phyloP scores from a whole-genome alignment of 2,113 vertebrate species.

The Suricata suricatta region DNA sequence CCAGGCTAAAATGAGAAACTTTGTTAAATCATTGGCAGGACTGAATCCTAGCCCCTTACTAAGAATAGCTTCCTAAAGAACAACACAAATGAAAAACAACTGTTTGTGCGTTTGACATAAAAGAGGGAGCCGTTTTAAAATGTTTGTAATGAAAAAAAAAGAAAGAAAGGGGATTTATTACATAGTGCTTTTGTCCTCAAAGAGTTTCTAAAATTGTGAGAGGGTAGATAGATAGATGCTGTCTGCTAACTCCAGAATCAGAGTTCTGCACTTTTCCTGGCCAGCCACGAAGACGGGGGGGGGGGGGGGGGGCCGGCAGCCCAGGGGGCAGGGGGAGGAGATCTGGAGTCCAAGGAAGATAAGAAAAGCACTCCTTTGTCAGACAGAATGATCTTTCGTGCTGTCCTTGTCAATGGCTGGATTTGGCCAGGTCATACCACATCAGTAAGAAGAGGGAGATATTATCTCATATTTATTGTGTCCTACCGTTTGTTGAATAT shows the following conservation, averaged over 20 bases:
- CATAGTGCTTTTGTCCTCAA: neutral
- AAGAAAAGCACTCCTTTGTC: neutral
- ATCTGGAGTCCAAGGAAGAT: neutral
- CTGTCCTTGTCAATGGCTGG: neutral
- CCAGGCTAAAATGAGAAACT: neutral
- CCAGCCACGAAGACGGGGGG: neutral
- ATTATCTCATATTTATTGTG: fast-evolving
- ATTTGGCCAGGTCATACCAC: neutral
- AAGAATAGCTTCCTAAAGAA: neutral
- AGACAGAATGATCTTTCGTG: fast-evolving
- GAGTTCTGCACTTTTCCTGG: neutral
- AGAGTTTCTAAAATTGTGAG: neutral
- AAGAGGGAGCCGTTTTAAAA: neutral
- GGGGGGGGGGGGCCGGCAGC: neutral
- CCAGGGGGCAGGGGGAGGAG: fast-evolving
- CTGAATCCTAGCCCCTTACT: neutral
- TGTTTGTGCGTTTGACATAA: neutral
- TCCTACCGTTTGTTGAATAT: neutral
- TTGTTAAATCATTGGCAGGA: fast-evolving
- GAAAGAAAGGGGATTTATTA: neutral
- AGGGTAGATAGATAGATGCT: neutral
- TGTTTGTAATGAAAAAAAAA: neutral
- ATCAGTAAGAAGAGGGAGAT: no score
- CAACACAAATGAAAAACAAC: neutral
- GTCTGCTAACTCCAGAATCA: fast-evolving